Percentiles rank a stretch among this genome's conserved stretches.
These are phyloP conservation scores for Daktulosphaira vitifoliae DNA, from an alignment of 1,140 invertebrate species.

Conservation along the genomic window DNA sequence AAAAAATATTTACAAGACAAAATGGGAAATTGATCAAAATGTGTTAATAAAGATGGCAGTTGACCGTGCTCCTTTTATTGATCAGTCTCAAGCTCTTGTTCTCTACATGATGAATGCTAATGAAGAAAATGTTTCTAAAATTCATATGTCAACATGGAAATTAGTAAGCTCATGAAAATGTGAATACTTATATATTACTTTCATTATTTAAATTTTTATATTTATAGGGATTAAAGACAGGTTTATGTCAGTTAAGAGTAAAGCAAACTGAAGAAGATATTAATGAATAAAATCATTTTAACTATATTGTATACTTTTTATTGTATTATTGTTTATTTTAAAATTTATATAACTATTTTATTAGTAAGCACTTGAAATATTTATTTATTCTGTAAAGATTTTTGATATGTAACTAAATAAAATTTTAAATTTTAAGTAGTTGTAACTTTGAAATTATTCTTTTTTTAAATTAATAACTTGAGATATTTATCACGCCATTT, in stretches of 20 bases:
- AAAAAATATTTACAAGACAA: constrained; percentile 91
- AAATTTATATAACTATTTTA: no score
- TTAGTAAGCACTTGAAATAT: no score
- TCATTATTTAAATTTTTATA: neutral
- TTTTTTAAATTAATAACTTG: no score
- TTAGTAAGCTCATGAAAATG: constrained; percentile 51
- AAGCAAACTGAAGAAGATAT: constrained; percentile 94
- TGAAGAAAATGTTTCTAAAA: constrained; percentile 88
- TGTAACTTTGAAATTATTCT: no score
- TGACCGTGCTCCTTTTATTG: constrained; percentile 94
- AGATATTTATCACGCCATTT: no score
- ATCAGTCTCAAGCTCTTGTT: constrained; percentile 96
- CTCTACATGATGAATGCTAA: constrained; percentile 92
- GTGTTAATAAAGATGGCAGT: constrained; percentile 93
- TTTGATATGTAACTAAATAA: no score
- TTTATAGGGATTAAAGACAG: constrained; percentile 83
- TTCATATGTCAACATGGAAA: constrained; percentile 98
- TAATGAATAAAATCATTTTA: constrained; percentile 47
- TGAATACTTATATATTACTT: neutral
- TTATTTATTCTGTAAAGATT: no score
- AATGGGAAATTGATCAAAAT: constrained; percentile 98
- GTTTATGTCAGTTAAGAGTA: constrained; percentile 97
- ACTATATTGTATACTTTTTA: no score
- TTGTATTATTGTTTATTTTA: no score
- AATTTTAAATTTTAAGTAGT: no score